Percentiles rank a stretch among this genome's conserved stretches.
phyloP scores from a whole-genome alignment of 2,888 invertebrate genomes.

The Ommatoiulus sabulosus region DNA sequence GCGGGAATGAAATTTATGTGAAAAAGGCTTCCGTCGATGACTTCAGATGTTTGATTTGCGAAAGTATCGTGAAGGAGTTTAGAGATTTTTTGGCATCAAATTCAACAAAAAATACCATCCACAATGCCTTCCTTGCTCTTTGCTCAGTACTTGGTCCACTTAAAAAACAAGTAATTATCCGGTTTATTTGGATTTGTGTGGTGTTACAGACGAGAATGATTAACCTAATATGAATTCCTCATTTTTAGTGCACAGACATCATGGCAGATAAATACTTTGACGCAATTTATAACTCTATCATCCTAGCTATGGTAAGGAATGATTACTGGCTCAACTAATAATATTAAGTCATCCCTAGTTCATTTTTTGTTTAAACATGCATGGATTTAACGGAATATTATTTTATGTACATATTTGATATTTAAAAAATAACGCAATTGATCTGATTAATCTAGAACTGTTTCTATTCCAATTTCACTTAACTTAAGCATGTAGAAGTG shows the following conservation, averaged over 20 bases:
- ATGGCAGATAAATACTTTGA: background rate
- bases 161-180: background rate
- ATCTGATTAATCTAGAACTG: too few species aligned
- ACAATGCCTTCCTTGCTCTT: background rate
- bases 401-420: too few species aligned
- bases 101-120: background rate
- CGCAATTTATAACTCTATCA: background rate
- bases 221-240: background rate
- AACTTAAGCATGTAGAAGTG: too few species aligned
- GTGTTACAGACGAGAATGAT: background rate
- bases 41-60: background rate
- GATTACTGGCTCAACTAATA: background rate
- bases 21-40: background rate
- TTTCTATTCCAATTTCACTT: too few species aligned
- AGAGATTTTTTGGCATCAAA: background rate
- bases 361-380: too few species aligned
- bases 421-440: too few species aligned
- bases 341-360: background rate
- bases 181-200: background rate
- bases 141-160: background rate
- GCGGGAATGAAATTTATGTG: constrained; percentile 61
- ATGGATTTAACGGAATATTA: too few species aligned
- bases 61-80: background rate
- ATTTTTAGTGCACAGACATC: background rate
- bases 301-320: background rate